phyloP scores from a whole-genome alignment of 2,797 vertebrate species.

The Lacerta viridis region DNA sequence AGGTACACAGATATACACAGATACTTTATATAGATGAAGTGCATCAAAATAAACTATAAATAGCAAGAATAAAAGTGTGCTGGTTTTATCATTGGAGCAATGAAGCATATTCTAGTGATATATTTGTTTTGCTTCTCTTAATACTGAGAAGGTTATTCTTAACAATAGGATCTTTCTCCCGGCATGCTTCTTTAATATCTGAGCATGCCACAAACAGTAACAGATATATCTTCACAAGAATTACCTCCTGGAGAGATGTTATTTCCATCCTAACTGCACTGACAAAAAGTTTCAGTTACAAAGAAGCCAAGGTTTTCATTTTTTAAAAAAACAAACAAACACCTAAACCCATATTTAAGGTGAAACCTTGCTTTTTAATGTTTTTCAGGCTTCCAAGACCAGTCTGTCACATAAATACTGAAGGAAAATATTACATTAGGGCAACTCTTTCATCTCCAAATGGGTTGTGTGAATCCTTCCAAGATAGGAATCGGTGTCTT shows the following conservation, averaged over 20 bases:
- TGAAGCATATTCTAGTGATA: constrained; percentile 31
- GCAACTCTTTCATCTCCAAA: neutral
- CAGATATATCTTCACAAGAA: neutral
- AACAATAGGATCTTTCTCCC: neutral
- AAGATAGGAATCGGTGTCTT: no score
- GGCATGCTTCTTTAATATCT: neutral
- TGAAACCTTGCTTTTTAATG: neutral
- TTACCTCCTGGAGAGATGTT: neutral
- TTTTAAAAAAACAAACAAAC: neutral
- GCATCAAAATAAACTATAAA: neutral
- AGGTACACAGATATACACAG: neutral
- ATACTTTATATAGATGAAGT: neutral
- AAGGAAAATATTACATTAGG: neutral
- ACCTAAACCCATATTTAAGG: neutral
- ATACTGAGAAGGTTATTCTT: constrained; percentile 33
- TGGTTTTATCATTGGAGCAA: constrained; percentile 58
- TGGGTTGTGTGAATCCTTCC: neutral
- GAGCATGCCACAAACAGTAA: neutral
- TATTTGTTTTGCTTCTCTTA: constrained; percentile 28
- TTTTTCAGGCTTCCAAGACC: neutral
- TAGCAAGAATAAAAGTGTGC: neutral
- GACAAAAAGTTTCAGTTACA: neutral
- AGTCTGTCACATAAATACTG: neutral
- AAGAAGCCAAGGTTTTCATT: neutral
- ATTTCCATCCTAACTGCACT: neutral